Evolutionary conservation across 35 echinoderm and acorn worm genomes (phyloP).

Genomic region (Ophioderma brevispina): DNA sequence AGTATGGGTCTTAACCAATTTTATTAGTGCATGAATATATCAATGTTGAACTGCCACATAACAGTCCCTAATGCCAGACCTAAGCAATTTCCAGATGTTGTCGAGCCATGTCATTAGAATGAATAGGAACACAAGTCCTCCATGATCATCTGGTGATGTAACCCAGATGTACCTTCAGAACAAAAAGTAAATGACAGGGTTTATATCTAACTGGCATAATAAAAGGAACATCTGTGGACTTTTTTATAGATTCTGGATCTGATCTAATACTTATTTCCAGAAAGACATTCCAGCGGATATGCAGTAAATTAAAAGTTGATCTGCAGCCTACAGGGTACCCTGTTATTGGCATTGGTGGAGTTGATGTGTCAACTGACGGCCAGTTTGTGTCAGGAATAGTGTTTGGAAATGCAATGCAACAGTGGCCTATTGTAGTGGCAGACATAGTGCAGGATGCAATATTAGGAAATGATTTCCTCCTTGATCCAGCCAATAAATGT

Average conservation of each 20-base stretch:
- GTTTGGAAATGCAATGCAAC: neutral
- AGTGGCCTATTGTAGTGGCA: neutral
- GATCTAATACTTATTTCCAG: neutral
- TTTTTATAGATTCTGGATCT: neutral
- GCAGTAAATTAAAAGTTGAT: neutral
- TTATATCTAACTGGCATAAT: neutral
- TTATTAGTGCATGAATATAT: neutral
- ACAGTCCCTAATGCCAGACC: neutral
- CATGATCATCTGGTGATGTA: neutral
- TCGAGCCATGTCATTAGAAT: neutral
- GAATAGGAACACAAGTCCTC: neutral
- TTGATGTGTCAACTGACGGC: neutral
- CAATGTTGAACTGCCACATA: neutral
- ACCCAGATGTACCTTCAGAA: neutral
- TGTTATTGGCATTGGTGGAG: neutral
- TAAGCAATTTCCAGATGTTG: neutral
- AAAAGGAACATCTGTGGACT: neutral
- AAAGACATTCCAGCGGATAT: neutral
- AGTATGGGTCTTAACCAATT: no score
- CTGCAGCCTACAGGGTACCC: neutral
- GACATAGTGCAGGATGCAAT: neutral
- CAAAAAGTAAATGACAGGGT: neutral
- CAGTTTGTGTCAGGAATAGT: neutral
- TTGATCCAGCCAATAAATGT: neutral
- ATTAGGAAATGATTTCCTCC: neutral